Base-by-base conservation (phyloP, 2,888 invertebrate genomes). In the Apomyelois bistriatella region DNA sequence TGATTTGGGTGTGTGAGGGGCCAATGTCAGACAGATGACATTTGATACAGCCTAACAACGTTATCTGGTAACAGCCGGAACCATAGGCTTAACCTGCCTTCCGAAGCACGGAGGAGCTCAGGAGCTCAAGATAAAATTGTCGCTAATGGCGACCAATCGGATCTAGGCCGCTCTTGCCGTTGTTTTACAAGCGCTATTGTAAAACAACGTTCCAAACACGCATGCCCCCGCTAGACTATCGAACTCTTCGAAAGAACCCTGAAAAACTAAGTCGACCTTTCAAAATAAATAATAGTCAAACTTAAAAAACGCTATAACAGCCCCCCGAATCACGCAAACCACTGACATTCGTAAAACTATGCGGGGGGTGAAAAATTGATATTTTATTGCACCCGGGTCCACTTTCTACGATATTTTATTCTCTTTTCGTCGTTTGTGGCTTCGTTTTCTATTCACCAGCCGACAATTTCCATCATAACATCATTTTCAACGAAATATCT, bases 331-430 rank as follows among this genome's bases (percentile, higher is more conserved):
- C 53, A 59, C 53, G 51, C 48, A 56, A 51, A 60, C 60, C 48
- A 58, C 53, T 57, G 59, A 54, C 53, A 54, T 67, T 65, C 56
- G 59, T 68, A 79, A 77, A 85, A 84, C 82, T 84, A 81, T 76
- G 73, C 75, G 61, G 63, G 72, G n/a, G 64, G 65, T 76, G 77
- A 82, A 82, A 85, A 88, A 89, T 87, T 88, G 89, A 85, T 88
- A 89, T 89, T 88, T 87, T 88, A 89, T 89, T 87, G 79, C 86
- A 74, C 72, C 69, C 66, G 80, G 79, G 80, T 81, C 85, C 84
- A 84, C 82, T 86, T 84, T 78, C 80, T 74, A 80, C 79, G 70
- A 85, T 88, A 87, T 86, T 82, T 86, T 85, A 88, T 87, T 80
- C 79, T 74, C 74, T 76, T 74, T 76, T 72, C 76, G 72, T 72